These are phyloP conservation scores for Damaliscus lunatus DNA, from an alignment of 2,113 vertebrate species.

Conservation along the genomic window DNA sequence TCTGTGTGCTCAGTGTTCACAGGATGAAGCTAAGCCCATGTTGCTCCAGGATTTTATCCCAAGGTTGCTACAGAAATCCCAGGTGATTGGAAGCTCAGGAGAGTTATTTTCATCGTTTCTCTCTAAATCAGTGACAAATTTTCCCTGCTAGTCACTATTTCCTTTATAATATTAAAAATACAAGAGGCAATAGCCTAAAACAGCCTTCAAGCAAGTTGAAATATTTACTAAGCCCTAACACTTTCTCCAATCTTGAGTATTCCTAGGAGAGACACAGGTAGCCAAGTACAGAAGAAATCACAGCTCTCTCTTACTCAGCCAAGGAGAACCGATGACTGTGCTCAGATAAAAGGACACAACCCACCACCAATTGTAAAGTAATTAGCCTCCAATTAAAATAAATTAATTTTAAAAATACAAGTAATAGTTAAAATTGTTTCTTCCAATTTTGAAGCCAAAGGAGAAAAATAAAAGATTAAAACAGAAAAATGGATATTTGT, in stretches of 20 bases:
- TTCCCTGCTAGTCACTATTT: not conserved
- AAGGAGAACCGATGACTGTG: not conserved
- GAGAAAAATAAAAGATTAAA: not conserved
- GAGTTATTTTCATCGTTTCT: not conserved
- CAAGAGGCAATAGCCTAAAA: not conserved
- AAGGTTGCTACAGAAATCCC: not conserved
- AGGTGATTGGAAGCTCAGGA: not conserved
- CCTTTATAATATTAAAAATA: constrained; percentile 31
- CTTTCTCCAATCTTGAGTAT: not conserved
- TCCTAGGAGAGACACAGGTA: not conserved
- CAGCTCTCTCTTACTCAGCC: not conserved
- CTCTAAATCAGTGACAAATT: not conserved
- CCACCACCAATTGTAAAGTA: not conserved
- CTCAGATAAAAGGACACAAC: not conserved
- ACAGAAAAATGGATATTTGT: not conserved
- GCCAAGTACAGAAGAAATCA: not conserved
- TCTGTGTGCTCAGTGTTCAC: too few relatives aligned
- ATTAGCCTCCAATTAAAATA: not conserved
- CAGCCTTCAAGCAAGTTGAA: not conserved
- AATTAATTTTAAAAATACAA: not conserved
- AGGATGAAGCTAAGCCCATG: not conserved
- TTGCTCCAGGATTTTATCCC: not conserved
- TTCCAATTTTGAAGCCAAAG: not conserved
- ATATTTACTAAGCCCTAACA: constrained; percentile 20
- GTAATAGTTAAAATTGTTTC: not conserved